These are phyloP conservation scores for Mormyrops attenuatus DNA, from an alignment of 2,797 vertebrate species.

Conservation along the genomic window DNA sequence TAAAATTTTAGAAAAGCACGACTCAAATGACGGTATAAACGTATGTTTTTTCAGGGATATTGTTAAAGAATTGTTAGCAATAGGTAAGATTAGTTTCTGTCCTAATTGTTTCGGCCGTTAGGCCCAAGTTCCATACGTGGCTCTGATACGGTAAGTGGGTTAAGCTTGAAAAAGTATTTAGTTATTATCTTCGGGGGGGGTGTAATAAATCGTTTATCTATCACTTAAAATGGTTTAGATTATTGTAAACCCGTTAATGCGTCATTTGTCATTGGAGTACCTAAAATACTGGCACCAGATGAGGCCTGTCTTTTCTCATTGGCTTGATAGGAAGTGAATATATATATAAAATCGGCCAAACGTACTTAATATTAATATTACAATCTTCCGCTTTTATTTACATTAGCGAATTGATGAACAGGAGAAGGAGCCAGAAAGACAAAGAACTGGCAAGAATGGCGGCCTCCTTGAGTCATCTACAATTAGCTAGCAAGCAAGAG, in stretches of 20 bases:
- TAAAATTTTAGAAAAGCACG: not conserved
- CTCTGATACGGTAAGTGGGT: not conserved
- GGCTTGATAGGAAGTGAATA: not conserved
- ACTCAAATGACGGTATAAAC: not conserved
- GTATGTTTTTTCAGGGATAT: not conserved
- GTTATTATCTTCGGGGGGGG: not conserved
- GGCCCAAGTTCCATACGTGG: not conserved
- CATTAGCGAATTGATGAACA: not conserved
- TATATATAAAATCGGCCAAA: not conserved
- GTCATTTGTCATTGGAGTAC: not conserved
- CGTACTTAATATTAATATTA: not conserved
- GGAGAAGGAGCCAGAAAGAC: not conserved
- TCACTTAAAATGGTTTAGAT: not conserved
- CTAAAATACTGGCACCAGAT: not conserved
- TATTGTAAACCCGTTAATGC: not conserved
- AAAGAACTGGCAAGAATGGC: not conserved
- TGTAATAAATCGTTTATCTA: not conserved
- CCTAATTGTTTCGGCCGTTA: not conserved
- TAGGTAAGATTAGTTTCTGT: not conserved
- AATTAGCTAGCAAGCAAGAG: not conserved
- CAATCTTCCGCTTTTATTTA: not conserved
- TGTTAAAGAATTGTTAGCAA: not conserved
- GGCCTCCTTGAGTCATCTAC: conserved; percentile 5
- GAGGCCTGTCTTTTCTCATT: not conserved
- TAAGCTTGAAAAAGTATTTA: not conserved